phyloP scores from a whole-genome alignment of 1,140 invertebrate species.

The Leptopilina clavipes region DNA sequence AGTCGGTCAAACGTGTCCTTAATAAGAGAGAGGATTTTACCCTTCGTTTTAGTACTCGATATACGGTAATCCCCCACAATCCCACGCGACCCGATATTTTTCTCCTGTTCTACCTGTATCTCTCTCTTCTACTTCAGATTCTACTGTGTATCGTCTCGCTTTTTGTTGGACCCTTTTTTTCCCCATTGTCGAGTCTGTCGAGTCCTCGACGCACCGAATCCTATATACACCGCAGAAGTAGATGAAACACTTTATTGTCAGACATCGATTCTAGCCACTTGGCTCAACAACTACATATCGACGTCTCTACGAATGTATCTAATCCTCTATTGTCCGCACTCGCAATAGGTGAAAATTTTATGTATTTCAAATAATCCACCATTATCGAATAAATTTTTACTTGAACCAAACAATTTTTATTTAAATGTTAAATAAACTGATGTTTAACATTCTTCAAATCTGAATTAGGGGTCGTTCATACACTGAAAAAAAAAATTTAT shows the following conservation, averaged over 20 bases:
- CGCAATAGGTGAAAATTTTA: too few relatives aligned
- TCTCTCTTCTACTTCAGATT: conserved; percentile 14
- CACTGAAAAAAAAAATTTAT: too few relatives aligned
- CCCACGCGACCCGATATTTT: conserved; percentile 30
- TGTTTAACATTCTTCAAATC: too few relatives aligned
- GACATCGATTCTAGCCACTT: conserved; percentile 19
- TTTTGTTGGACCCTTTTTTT: conserved; percentile 14
- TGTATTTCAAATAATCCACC: too few relatives aligned
- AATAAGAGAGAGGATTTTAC: conserved; percentile 31
- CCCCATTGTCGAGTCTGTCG: too few relatives aligned
- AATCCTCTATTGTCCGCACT: too few relatives aligned
- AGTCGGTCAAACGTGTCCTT: conserved; percentile 32
- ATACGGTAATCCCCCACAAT: conserved; percentile 16
- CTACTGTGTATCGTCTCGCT: background rate
- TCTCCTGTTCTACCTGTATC: background rate
- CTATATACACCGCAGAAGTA: background rate
- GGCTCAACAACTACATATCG: too few relatives aligned
- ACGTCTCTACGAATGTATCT: too few relatives aligned
- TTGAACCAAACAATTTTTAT: too few relatives aligned
- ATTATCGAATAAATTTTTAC: too few relatives aligned
- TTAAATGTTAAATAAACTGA: too few relatives aligned
- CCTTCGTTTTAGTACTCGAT: conserved; percentile 30
- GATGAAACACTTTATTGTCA: conserved; percentile 40
- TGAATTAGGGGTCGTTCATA: too few relatives aligned
- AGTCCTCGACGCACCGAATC: conserved; percentile 25